Percentiles rank a stretch among this genome's conserved stretches.
Evolutionary conservation across 2,888 invertebrate species (phyloP).

Genomic region (Metallyticus violacea): DNA sequence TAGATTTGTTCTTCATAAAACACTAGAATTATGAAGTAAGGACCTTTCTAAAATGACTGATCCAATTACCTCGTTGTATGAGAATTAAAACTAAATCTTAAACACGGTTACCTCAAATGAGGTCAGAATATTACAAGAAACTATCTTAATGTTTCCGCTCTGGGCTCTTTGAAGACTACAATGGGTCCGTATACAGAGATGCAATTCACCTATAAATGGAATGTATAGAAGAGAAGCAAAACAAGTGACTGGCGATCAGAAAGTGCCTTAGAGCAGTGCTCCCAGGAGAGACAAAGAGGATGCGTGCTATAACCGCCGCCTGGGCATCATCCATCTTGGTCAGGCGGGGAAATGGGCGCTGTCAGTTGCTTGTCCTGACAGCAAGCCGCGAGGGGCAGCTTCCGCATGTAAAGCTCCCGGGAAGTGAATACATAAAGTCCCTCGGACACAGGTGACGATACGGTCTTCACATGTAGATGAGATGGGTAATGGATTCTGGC

Average conservation of each 20-base stretch:
- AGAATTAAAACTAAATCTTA: too few species aligned
- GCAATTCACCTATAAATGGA: background rate
- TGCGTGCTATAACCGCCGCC: background rate
- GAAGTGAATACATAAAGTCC: background rate
- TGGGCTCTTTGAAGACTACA: too few species aligned
- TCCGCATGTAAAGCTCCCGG: conserved; percentile 6
- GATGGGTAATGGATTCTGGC: background rate
- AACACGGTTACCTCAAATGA: too few species aligned
- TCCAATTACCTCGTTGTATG: too few species aligned
- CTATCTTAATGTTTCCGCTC: too few species aligned
- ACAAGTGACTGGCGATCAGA: too few species aligned
- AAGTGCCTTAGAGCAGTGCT: background rate
- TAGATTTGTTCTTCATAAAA: too few species aligned
- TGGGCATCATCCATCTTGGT: conserved; percentile 5
- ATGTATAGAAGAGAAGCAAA: background rate
- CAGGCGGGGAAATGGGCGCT: background rate
- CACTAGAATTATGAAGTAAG: too few species aligned
- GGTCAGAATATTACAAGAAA: too few species aligned
- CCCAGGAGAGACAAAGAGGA: background rate
- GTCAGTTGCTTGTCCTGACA: background rate
- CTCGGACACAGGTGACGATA: background rate
- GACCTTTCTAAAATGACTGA: too few species aligned
- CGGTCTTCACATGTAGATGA: background rate
- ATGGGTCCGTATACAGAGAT: background rate
- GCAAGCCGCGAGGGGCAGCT: background rate